These are phyloP conservation scores for Brachystomella parvula DNA, from an alignment of 1,140 invertebrate species.

Conservation along the genomic window DNA sequence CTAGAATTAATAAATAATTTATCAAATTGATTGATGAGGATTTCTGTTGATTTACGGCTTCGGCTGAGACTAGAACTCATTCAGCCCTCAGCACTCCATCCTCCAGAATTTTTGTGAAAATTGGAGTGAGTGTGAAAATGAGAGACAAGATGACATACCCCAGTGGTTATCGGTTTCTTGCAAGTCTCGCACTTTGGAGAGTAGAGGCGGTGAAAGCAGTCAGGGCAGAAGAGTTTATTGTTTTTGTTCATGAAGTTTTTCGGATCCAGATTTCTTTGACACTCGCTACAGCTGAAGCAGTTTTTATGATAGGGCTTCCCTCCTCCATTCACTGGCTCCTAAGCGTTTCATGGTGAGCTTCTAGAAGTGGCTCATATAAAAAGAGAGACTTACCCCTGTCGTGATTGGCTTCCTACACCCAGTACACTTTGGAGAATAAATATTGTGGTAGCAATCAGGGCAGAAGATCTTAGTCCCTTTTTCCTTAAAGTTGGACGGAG, in stretches of 20 bases:
- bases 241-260: constrained; percentile 59
- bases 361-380: not conserved
- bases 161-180: constrained; percentile 56
- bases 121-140: not conserved
- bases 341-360: not conserved
- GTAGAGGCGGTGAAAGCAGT: constrained; percentile 59
- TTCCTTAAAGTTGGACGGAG: constrained; percentile 51
- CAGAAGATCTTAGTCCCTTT: constrained; percentile 38
- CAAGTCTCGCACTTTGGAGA: constrained; percentile 57
- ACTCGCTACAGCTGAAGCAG: constrained; percentile 57
- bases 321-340: not conserved
- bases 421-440: constrained; percentile 59
- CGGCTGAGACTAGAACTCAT: not conserved
- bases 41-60: not conserved
- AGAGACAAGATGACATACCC: not conserved
- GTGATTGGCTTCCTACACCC: constrained; percentile 53
- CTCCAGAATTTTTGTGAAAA: not conserved
- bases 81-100: no score
- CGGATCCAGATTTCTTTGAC: constrained; percentile 54
- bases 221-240: constrained; percentile 56
- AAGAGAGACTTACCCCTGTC: constrained; percentile 31
- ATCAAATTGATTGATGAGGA: not conserved
- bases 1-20: constrained; percentile 6
- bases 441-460: constrained; percentile 51
- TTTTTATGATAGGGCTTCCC: constrained; percentile 39